phyloP scores from a whole-genome alignment of 2,888 invertebrate species.

The Pammene aurita region DNA sequence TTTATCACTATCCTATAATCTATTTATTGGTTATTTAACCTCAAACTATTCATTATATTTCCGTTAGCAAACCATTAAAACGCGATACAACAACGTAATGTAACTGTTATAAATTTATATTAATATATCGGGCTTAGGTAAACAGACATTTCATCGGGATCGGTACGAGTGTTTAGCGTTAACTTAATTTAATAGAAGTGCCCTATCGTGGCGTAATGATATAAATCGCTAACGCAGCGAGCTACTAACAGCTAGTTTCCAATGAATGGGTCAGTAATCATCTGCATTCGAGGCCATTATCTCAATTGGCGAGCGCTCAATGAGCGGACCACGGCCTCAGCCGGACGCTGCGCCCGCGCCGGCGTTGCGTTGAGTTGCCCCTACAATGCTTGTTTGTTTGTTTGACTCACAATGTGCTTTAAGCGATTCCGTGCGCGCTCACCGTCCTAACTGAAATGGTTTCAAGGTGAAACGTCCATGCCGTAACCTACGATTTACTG shows the following conservation, averaged over 20 bases:
- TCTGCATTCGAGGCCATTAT: conserved; percentile 81
- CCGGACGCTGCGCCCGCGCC: conserved; percentile 77
- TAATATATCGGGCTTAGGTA: conserved; percentile 52
- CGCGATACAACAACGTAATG: conserved; percentile 41
- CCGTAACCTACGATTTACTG: conserved; percentile 14
- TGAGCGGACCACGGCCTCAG: conserved; percentile 60
- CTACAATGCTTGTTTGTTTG: conserved; percentile 70
- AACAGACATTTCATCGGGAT: conserved; percentile 54
- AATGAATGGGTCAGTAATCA: conserved; percentile 80
- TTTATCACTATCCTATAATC: conserved; percentile 27
- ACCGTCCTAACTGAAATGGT: conserved; percentile 22
- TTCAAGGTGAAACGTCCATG: conserved; percentile 36
- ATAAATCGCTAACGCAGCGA: conserved; percentile 64
- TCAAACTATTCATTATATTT: conserved; percentile 36
- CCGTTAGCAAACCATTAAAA: conserved; percentile 43
- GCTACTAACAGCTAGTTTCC: conserved; percentile 70
- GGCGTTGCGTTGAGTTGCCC: conserved; percentile 46
- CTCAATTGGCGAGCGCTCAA: conserved; percentile 80
- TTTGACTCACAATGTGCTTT: conserved; percentile 72
- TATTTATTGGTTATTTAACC: conserved; percentile 29
- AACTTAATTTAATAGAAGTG: conserved; percentile 65
- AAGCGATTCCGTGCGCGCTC: conserved; percentile 44
- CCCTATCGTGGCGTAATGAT: conserved; percentile 56
- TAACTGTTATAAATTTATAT: conserved; percentile 51
- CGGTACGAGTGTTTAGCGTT: conserved; percentile 62